These are phyloP conservation scores for Sinohyriopsis cumingii DNA, from an alignment of 2,888 invertebrate genomes.

Conservation along the genomic window DNA sequence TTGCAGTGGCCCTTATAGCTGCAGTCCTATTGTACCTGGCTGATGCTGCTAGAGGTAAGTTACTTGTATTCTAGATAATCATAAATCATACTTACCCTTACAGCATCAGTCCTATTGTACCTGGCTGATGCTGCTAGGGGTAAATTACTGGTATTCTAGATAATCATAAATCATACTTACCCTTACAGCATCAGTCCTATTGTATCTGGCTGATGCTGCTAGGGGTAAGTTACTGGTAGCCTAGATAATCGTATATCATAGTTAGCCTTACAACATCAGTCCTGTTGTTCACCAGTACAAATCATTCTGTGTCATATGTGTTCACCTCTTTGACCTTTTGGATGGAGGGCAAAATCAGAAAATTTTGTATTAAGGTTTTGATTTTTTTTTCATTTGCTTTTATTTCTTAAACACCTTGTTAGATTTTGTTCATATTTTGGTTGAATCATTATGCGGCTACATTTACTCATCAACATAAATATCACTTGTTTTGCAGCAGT, in stretches of 20 bases:
- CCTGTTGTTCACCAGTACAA: slow-evolving; percentile 30
- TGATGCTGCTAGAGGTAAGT: slow-evolving; percentile 63
- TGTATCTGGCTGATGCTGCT: slow-evolving; percentile 67
- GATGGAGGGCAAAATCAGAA: no score
- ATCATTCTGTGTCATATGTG: not conserved
- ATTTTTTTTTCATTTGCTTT: no score
- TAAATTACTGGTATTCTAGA: slow-evolving; percentile 6
- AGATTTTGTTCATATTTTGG: no score
- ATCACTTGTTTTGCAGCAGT: no score
- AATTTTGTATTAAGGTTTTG: no score
- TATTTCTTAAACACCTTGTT: no score
- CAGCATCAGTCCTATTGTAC: slow-evolving; percentile 66
- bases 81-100: slow-evolving; percentile 39
- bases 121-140: slow-evolving; percentile 66
- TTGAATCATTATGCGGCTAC: no score
- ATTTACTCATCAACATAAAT: no score
- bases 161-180: slow-evolving; percentile 17
- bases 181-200: slow-evolving; percentile 62
- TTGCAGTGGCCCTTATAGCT: slow-evolving; percentile 68
- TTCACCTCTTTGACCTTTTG: not conserved
- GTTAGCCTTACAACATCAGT: slow-evolving; percentile 64
- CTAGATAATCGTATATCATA: no score
- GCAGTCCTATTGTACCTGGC: slow-evolving; percentile 66
- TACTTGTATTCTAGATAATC: not conserved
- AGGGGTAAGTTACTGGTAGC: slow-evolving; percentile 44